phyloP scores from a whole-genome alignment of 1,140 invertebrate genomes.

The Venustaconcha ellipsiformis region DNA sequence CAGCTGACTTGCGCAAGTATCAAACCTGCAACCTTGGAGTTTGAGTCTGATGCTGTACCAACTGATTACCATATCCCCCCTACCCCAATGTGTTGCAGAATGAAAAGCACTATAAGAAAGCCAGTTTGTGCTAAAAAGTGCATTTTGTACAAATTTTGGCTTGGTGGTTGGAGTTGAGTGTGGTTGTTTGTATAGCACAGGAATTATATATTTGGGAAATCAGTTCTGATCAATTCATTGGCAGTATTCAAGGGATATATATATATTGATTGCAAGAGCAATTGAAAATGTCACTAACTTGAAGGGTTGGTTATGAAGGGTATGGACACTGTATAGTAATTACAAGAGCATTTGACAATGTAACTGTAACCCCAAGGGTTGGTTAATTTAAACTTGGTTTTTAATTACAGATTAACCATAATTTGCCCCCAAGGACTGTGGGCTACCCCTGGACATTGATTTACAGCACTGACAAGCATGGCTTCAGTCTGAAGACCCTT shows the following conservation, averaged over 20 bases:
- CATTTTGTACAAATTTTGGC: no score
- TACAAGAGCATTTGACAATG: not conserved
- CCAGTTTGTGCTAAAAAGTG: no score
- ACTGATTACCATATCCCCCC: no score
- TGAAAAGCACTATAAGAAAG: no score
- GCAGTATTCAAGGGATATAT: not conserved
- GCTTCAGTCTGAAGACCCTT: constrained; percentile 96
- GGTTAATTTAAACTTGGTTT: not conserved
- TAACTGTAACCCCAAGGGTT: not conserved
- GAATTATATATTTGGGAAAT: no score
- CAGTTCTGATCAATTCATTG: constrained; percentile 12
- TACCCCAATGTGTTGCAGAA: no score
- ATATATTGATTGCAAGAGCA: not conserved
- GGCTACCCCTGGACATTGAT: constrained; percentile 95
- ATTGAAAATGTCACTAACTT: not conserved
- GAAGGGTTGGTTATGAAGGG: not conserved
- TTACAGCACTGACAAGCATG: constrained; percentile 96
- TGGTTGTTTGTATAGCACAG: no score
- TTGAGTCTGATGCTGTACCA: no score
- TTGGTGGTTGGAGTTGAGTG: no score
- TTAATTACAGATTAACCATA: constrained; percentile 74
- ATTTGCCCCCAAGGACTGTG: constrained; percentile 93
- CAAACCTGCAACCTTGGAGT: no score
- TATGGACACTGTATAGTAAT: not conserved
- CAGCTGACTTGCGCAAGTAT: no score